Conservation (phyloP, 2,113 vertebrate genomes). For the Aspidoscelis tigris region DNA sequence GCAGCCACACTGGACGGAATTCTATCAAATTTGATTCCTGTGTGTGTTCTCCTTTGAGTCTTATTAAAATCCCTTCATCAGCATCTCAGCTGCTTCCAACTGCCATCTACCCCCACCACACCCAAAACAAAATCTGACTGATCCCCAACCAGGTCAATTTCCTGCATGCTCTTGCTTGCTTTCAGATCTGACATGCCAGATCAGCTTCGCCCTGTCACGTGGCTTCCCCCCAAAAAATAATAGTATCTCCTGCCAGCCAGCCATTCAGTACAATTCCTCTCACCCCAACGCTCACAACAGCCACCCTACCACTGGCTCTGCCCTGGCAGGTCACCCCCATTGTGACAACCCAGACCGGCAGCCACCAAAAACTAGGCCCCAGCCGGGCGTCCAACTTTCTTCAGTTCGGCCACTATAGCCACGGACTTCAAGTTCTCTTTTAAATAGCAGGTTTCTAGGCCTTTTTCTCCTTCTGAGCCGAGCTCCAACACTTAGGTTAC, state of each 20-base stretch:
- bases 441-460: too few species aligned
- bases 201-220: not conserved
- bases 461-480: too few species aligned
- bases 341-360: too few species aligned
- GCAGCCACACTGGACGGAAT: not conserved
- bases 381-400: too few species aligned
- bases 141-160: not conserved
- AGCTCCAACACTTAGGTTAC: too few species aligned
- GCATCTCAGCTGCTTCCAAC: conserved; percentile 1
- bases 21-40: not conserved
- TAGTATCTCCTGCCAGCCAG: not conserved
- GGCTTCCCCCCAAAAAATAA: not conserved
- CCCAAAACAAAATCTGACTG: not conserved
- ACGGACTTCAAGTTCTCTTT: too few species aligned
- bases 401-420: too few species aligned
- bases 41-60: not conserved
- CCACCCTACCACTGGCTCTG: not conserved
- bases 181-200: not conserved
- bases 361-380: too few species aligned
- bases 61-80: not conserved
- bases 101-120: not conserved
- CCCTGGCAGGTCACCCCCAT: not conserved
- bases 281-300: not conserved
- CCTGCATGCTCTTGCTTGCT: not conserved
- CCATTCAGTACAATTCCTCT: not conserved